Evolutionary conservation across 2,113 vertebrate genomes (phyloP).

Genomic region (Plestiodon gilberti): DNA sequence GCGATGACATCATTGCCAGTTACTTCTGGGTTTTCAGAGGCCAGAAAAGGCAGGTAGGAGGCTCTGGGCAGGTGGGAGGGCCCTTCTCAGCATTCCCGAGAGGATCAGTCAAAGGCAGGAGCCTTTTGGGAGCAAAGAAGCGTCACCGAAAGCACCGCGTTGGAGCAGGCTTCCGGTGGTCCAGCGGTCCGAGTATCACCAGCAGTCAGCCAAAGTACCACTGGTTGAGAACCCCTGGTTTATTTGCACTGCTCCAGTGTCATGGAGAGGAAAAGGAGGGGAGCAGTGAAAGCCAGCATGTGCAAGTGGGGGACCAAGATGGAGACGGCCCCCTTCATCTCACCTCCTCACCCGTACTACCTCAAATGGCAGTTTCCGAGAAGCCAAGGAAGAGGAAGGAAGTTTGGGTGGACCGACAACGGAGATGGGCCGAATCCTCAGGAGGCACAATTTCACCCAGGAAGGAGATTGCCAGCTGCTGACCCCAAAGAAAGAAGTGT

Average conservation of each 20-base stretch:
- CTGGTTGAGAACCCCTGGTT: too few relatives aligned
- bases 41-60: too few relatives aligned
- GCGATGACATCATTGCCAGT: too few relatives aligned
- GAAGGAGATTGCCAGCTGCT: background rate
- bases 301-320: background rate
- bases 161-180: too few relatives aligned
- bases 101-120: too few relatives aligned
- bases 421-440: background rate
- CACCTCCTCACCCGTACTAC: background rate
- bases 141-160: too few relatives aligned
- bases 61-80: too few relatives aligned
- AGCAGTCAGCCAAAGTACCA: too few relatives aligned
- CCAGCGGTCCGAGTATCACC: too few relatives aligned
- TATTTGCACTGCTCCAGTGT: background rate
- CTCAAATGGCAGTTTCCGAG: background rate
- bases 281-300: background rate
- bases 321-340: background rate
- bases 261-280: background rate
- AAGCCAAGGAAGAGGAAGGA: background rate
- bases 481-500: background rate
- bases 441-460: background rate
- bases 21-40: too few relatives aligned
- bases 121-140: too few relatives aligned
- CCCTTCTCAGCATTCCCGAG: too few relatives aligned
- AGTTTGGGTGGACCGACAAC: background rate